A percentile compares a stretch with the other conserved stretches of the same genome.
These are phyloP conservation scores for Parotia lawesii DNA, from an alignment of 2,113 vertebrate genomes.

Conservation along the genomic window DNA sequence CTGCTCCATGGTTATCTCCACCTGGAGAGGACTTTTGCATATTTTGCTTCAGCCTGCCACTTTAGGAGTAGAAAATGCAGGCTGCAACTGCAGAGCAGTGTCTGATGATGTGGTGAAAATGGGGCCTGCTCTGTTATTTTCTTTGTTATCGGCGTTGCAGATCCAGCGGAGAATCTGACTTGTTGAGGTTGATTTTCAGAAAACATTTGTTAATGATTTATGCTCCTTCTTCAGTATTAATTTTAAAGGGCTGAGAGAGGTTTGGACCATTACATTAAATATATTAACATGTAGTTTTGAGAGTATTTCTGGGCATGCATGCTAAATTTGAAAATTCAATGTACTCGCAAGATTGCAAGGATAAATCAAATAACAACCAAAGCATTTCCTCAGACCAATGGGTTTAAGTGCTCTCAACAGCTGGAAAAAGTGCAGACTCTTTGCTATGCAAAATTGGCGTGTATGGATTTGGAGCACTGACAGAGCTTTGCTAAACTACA, in stretches of 20 bases:
- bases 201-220: neutral
- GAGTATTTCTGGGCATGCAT: neutral
- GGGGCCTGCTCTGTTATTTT: neutral
- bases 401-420: constrained; percentile 35
- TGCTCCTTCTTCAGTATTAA: neutral
- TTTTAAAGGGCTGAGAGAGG: neutral
- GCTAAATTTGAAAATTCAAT: neutral
- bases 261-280: neutral
- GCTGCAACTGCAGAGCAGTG: neutral
- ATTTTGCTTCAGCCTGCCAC: neutral
- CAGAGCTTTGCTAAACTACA: constrained; percentile 2
- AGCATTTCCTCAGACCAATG: constrained; percentile 28
- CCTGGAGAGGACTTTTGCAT: neutral
- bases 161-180: neutral
- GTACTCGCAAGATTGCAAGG: neutral
- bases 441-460: neutral
- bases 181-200: neutral
- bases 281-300: neutral
- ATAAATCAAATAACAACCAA: constrained; percentile 38
- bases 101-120: neutral
- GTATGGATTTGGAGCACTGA: constrained; percentile 2
- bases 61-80: neutral
- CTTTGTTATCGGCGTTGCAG: neutral
- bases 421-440: constrained; percentile 35
- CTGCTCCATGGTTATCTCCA: neutral